Evolutionary conservation across 2,888 invertebrate genomes (phyloP), one percentile per base, ranked within the genome.

Genomic region (Rhamphomyia laevipes): DNA sequence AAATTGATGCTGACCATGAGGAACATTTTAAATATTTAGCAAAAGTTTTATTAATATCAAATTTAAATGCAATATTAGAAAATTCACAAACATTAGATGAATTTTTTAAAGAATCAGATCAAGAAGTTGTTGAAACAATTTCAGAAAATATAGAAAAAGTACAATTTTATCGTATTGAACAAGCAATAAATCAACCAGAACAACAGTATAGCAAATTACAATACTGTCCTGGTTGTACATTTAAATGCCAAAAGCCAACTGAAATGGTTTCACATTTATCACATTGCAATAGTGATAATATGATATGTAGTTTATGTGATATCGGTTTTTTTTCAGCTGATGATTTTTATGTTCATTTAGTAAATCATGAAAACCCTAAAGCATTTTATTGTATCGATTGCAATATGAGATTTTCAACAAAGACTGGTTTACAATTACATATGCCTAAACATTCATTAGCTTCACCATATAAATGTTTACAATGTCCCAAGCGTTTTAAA

Each of bases 311-410:
- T 1, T 54, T 68, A 2, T 68, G 67, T 38, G 67, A 68, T 49
- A 62, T 65, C 27, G 65, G 66, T 2, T 68, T 67, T 38, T 57
- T 66, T 3, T 61, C 63, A 7, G 63, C 61, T 58, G 63, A 66
- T 0, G 67, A 64, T 17, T 66, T 66, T 31, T 66, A 67, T 15
- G 52, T 59, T 4, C 77, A 77, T 57, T 56, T 75, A 2, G 59
- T 60, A 5, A 60, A 61, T 4, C 77, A 77, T 56, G 65, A 71
- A 27, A 61, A 73, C 27, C 65, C 70, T 4, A 66, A 70, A 43
- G 74, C 75, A 3, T 77, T 74, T 58, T 74, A 74, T 55, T 77
- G 77, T 54, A 63, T 67, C 7, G 66, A 72, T 42, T 77, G 77
- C 56, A 71, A 72, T 51, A 60, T 65, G 30, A 65, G 74, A 27